These are phyloP conservation scores for Metopia argyrocephala DNA, from an alignment of 2,888 invertebrate genomes.

Conservation along the genomic window DNA sequence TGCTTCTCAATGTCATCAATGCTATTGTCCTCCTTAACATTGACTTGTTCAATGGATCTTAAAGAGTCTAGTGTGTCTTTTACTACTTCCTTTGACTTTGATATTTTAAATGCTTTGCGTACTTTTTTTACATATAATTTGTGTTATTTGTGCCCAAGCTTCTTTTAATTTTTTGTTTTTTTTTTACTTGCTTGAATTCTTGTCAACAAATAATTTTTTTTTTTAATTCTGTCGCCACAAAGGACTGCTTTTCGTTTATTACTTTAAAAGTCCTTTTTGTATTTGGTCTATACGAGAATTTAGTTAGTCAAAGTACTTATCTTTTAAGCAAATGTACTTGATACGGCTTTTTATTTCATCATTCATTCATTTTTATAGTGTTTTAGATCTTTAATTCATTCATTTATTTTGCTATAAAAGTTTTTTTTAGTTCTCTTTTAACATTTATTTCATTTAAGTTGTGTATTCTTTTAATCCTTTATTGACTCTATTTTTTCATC, in stretches of 20 bases:
- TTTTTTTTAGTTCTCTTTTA: conserved; percentile 15
- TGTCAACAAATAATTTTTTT: conserved; percentile 49
- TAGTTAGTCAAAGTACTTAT: conserved; percentile 60
- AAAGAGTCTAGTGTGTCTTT: conserved; percentile 53
- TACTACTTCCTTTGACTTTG: conserved; percentile 41
- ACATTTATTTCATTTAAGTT: conserved; percentile 6
- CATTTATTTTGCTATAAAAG: conserved; percentile 48
- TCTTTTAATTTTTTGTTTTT: conserved; percentile 3
- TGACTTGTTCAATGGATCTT: conserved; percentile 51
- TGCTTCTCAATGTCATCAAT: conserved; percentile 23
- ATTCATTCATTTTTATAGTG: conserved; percentile 28
- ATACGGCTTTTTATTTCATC: conserved; percentile 42
- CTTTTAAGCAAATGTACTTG: conserved; percentile 61
- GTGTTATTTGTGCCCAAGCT: conserved; percentile 24
- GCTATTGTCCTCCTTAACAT: conserved; percentile 42
- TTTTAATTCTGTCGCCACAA: conserved; percentile 57
- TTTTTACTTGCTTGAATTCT: conserved; percentile 17
- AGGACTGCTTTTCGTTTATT: conserved; percentile 46
- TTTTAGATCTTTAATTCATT: conserved; percentile 29
- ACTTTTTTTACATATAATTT: conserved; percentile 49
- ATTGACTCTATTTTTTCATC: neutral
- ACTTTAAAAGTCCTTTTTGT: conserved; percentile 60
- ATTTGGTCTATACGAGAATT: conserved; percentile 9
- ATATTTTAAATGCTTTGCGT: conserved; percentile 55
- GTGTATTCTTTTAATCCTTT: neutral